Percentiles rank a stretch among this genome's conserved stretches.
phyloP scores from a whole-genome alignment of 1,140 invertebrate genomes.

The Ceratosolen solmsi region DNA sequence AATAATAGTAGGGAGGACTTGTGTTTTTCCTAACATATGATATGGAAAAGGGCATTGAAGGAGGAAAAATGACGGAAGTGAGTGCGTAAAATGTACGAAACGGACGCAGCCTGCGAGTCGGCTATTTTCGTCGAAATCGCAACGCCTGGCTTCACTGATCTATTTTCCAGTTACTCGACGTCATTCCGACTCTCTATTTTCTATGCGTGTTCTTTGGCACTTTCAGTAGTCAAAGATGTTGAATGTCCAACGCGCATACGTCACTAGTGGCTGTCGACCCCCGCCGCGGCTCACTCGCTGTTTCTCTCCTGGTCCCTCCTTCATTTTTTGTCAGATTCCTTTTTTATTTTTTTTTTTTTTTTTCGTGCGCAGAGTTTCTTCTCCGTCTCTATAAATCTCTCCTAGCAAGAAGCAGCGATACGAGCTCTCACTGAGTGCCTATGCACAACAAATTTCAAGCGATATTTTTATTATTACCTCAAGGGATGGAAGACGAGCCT shows the following conservation, averaged over 20 bases:
- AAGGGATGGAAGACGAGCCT: neutral
- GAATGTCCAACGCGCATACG: neutral
- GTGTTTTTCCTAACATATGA: neutral
- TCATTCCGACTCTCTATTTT: conserved; percentile 27
- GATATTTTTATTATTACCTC: conserved; percentile 5
- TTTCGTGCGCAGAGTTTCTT: neutral
- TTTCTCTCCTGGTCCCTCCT: neutral
- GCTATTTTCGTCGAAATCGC: conserved; percentile 17
- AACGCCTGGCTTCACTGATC: neutral
- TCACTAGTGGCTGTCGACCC: conserved; percentile 2
- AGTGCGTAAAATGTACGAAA: neutral
- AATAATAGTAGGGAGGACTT: neutral
- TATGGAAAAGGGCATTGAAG: neutral
- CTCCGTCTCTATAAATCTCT: neutral
- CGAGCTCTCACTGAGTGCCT: neutral
- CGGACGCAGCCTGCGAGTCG: neutral
- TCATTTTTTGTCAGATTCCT: neutral
- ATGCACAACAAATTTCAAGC: neutral
- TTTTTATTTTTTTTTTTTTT: neutral
- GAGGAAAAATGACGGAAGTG: neutral
- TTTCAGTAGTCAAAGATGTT: neutral
- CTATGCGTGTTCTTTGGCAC: neutral
- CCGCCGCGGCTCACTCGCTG: neutral
- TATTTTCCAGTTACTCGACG: conserved; percentile 22
- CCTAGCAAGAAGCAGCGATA: neutral